Percentiles rank a stretch among this genome's conserved stretches.
These are phyloP conservation scores for Craniophora ligustri DNA, from an alignment of 2,888 invertebrate species.

Conservation along the genomic window DNA sequence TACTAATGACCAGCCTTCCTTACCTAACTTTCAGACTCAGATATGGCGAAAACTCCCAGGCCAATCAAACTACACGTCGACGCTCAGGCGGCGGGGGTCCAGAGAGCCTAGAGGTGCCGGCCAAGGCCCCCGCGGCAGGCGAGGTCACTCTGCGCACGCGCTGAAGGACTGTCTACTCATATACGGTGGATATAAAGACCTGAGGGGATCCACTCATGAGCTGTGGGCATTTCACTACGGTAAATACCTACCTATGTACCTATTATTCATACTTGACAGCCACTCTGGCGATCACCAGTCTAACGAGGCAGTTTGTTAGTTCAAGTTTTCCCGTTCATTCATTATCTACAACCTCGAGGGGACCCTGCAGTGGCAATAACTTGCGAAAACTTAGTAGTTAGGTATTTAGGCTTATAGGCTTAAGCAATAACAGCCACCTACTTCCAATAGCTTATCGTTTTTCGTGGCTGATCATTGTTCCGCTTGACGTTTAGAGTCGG, in stretches of 20 bases:
- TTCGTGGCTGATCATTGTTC: too few species aligned
- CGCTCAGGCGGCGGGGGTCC: conserved; percentile 78
- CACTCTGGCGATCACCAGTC: too few species aligned
- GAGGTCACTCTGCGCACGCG: conserved; percentile 95
- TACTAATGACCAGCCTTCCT: not conserved
- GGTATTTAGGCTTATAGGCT: too few species aligned
- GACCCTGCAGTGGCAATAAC: not conserved
- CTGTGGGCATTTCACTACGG: conserved; percentile 96
- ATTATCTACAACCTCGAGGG: too few species aligned
- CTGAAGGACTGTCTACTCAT: conserved; percentile 94
- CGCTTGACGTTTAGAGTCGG: conserved; percentile 89
- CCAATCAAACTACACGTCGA: conserved; percentile 86
- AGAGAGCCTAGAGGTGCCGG: conserved; percentile 74
- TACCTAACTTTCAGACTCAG: conserved; percentile 55
- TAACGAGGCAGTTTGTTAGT: too few species aligned
- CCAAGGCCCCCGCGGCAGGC: conserved; percentile 91
- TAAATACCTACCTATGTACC: conserved; percentile 76
- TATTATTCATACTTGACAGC: too few species aligned
- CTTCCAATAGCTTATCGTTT: too few species aligned
- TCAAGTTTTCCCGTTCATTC: too few species aligned
- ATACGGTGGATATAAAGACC: conserved; percentile 96
- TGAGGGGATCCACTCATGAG: conserved; percentile 94
- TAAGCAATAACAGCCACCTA: too few species aligned
- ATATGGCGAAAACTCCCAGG: conserved; percentile 88
- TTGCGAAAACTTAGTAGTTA: too few species aligned